A percentile compares a stretch with the other conserved stretches of the same genome.
These are phyloP conservation scores for Drosophila glabriapex DNA, from an alignment of 2,888 invertebrate genomes.

Conservation along the genomic window DNA sequence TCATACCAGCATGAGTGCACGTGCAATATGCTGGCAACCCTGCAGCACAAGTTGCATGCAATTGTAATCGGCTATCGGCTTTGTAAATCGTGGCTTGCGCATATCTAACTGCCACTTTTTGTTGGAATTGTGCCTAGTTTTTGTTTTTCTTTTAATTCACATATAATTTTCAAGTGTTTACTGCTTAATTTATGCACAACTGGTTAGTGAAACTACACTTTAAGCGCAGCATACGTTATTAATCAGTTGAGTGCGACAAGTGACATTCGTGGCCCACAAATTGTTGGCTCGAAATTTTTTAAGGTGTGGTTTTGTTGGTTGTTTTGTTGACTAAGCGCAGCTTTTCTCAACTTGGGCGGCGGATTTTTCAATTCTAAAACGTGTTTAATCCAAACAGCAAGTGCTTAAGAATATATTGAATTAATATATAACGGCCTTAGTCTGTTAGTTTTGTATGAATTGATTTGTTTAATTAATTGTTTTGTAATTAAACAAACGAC, in stretches of 20 bases:
- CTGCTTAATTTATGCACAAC: conserved; percentile 29
- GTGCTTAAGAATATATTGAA: background rate
- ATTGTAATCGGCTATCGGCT: conserved; percentile 24
- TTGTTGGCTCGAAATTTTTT: conserved; percentile 42
- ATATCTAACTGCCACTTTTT: conserved; percentile 47
- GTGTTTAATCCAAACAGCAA: background rate
- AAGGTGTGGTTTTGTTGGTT: conserved; percentile 71
- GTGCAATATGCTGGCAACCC: conserved; percentile 1
- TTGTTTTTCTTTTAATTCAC: conserved; percentile 68
- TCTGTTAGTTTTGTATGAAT: background rate
- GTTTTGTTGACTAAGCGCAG: conserved; percentile 53
- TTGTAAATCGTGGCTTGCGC: conserved; percentile 63
- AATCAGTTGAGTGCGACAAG: background rate
- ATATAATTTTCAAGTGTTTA: conserved; percentile 49
- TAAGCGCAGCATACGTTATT: background rate
- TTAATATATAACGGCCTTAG: background rate
- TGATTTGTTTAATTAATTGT: conserved; percentile 9
- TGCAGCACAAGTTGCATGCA: conserved; percentile 10
- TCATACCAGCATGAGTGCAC: conserved; percentile 13
- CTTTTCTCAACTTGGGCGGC: conserved; percentile 50
- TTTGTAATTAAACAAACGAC: conserved; percentile 5
- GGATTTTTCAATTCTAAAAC: conserved; percentile 11
- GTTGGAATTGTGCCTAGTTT: conserved; percentile 48
- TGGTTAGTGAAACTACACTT: conserved; percentile 23
- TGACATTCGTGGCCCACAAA: background rate